Evolutionary conservation across 2,797 vertebrate genomes (phyloP), one percentile per base, ranked within the genome.

Genomic region (Acanthornis magna): DNA sequence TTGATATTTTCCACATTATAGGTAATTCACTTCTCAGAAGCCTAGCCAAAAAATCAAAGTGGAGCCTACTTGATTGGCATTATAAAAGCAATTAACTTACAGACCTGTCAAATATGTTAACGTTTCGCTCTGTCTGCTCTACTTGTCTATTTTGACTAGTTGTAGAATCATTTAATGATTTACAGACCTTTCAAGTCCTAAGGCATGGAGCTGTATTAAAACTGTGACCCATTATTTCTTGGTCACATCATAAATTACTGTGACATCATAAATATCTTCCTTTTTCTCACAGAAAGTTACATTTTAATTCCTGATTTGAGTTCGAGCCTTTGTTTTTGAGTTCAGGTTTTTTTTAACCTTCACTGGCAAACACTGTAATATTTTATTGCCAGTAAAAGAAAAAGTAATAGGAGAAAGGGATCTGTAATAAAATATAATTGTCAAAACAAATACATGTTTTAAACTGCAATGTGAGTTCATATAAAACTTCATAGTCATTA

Each of bases 11-110:
- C 95, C 96, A 97, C 9, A 81, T 97, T 96, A 92, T 38, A 96
- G 88, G 88, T 97, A 98, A 95, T 97, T 95, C 93, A 96, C 93
- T 96, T 95, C 95, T 97, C 76, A 97, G 97, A 98, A 96, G 95
- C 97, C 90, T 96, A 93, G 96, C 96, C 97, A 98, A 97, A 97
- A 97, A 97, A 97, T 93, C 91, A 80, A 97, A 97, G 97, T 88
- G 82, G 97, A 98, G 97, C 96, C 94, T 97, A 95, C 95, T 97
- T 98, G 97, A 98, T 95, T 96, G 97, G 98, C 98, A 97, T 98
- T 98, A 98, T 97, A 97, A 97, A 98, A 98, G 97, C 96, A 97
- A 97, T 98, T 97, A 98, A 97, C 95, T 89, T 96, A 93, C 88
- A 97, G 94, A 96, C 95, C 90, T 97, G 97, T 98, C 97, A 98